Evolutionary conservation across 2,888 invertebrate species (phyloP), one percentile per base, ranked within the genome.

Genomic region (Nymphalis urticae): DNA sequence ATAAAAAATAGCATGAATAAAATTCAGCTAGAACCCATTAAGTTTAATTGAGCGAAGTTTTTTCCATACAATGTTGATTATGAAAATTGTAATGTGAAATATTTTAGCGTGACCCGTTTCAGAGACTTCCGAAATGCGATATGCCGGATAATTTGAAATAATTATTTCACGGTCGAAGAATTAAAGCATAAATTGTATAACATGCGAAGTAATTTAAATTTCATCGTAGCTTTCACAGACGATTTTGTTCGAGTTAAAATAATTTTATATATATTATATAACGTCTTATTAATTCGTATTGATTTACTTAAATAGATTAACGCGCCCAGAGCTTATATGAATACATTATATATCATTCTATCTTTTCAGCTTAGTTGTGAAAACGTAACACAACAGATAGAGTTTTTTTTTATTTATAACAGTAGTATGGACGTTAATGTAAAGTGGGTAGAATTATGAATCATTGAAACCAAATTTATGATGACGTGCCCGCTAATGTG

Each of bases 51-150:
- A 17, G 36, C 19, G 42, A 10, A 9, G 9, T 27, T 58, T 42
- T 21, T 36, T 63, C 47, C 48, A 51, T 53, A 63, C 51, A 58
- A 51, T 17, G 53, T 36, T 32, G 59, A 61, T 66, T 66, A 61
- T 32, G 61, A 48, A 36, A 66, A 61, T 61, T 16, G 47, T 42
- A 27, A 61, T 24, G 48, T 48, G 61, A 66, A 53, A 32, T 54
- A 32, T 61, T 53, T 66, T 66, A 53, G 66, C 66, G 66, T 66
- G 66, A 54, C 61, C 54, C 66, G 53, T 66, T 61, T 53, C 53
- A 66, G 17, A 47, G 47, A 66, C 53, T 60, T 66, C 61, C 51
- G 51, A 65, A 65, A 42, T 60, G n/a, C 65, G 53, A 60, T 66
- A 60, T 27, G 51, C 47, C 42, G 51, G 50, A 1, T 47, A 66